Base-by-base conservation (phyloP, 2,797 vertebrate species). In the Enoplosus armatus region DNA sequence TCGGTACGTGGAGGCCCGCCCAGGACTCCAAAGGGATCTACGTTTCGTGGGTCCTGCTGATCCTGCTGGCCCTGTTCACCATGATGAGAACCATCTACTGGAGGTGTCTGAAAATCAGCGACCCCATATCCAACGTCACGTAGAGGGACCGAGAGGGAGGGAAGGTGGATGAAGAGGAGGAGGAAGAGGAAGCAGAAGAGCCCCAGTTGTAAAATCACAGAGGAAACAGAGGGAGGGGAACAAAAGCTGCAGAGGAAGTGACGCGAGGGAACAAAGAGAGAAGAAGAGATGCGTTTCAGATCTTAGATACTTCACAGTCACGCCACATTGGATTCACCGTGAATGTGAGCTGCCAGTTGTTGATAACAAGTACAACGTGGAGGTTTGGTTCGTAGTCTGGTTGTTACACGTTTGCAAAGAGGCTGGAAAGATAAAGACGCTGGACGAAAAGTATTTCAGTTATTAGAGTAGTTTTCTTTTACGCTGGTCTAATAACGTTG, bases 31-130 rank as follows among this genome's bases (percentile, higher is more conserved):
- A 91, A 60, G 96, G 96, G 20, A 96, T 98, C 85, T 97, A 97
- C 16, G 94, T 93, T 6, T 91, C 95, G 1, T 98, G 97, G 97
- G 95, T 86, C 2, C 78, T 96, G 68, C 87, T 96, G 50, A 86
- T 96, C 47, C 43, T 97, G n/a, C 77, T 97, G 56, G 84, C 91
- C n/a, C 58, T 96, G 35, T 82, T 96, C 54, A 90, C 94, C 83
- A 81, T 98, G 84, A 87, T 84, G 2, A 92, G 96, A 75, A 94
- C 95, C 60, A 69, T 96, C 39, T 97, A 97, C 88, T 98, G 97
- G 97, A 94, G 93, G 65, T 97, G 97, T 91, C 94, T 97, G 94
- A 95, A 94, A 77, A 97, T 97, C 92, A 97, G 97, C 83, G 93
- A 96, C 60, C 96, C 97, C 24, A 88, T 97, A 63, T 95, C 96